A percentile compares a stretch with the other conserved stretches of the same genome.
phyloP scores from a whole-genome alignment of 1,140 invertebrate species.

The Bombus ignitus region DNA sequence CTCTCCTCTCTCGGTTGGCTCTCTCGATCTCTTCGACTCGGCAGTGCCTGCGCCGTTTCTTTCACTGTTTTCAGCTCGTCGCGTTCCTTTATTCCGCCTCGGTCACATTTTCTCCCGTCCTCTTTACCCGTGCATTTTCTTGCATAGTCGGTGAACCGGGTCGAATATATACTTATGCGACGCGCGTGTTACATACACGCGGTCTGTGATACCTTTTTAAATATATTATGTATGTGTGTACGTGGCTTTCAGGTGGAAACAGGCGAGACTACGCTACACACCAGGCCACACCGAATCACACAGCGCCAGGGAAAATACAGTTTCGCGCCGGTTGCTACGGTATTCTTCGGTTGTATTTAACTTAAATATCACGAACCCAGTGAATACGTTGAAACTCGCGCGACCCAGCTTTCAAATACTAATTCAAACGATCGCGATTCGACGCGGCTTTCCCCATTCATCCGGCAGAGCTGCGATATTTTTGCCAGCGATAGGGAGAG shows the following conservation, averaged over 20 bases:
- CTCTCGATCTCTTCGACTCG: background rate
- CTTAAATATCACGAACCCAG: background rate
- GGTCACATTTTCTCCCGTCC: conserved; percentile 17
- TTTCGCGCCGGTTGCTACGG: background rate
- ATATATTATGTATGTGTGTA: conserved; percentile 18
- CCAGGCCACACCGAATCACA: too few species aligned
- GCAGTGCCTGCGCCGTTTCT: background rate
- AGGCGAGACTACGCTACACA: background rate
- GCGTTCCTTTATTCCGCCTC: conserved; percentile 22
- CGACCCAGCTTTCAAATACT: conserved; percentile 18
- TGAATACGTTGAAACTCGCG: background rate
- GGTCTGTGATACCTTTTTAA: conserved; percentile 37
- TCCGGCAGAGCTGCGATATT: background rate
- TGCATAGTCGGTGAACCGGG: conserved; percentile 50
- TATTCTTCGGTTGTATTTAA: conserved; percentile 8
- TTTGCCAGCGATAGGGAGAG: background rate
- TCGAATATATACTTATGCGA: conserved; percentile 53
- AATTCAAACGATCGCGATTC: conserved; percentile 38
- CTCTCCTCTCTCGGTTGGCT: background rate
- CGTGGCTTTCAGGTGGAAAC: conserved; percentile 28
- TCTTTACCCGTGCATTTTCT: conserved; percentile 36
- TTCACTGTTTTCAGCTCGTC: conserved; percentile 8
- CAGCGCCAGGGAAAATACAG: conserved; percentile 6
- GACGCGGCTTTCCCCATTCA: background rate
- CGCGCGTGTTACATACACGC: background rate